These are phyloP conservation scores for Lota lota DNA, from an alignment of 2,113 vertebrate genomes.

Conservation along the genomic window DNA sequence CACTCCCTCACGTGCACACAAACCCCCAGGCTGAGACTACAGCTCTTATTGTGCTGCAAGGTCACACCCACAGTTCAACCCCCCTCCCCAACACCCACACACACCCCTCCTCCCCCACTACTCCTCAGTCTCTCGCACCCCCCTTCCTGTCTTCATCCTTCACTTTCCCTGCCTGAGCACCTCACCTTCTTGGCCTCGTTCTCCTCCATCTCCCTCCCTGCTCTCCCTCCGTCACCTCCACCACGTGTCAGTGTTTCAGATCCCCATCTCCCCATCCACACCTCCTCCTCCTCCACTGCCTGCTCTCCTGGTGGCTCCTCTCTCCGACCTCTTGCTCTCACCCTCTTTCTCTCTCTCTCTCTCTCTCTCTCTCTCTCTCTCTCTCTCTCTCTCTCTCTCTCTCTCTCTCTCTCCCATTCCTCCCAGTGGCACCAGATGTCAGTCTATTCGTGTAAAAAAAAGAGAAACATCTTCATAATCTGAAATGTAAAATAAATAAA, in stretches of 20 bases:
- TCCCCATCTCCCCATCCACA: slow-evolving; percentile 45
- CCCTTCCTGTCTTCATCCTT: slow-evolving; percentile 24
- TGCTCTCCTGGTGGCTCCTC: slow-evolving; percentile 44
- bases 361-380: no score
- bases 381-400: no score
- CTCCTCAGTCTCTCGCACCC: slow-evolving; percentile 19
- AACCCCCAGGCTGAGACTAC: slow-evolving; percentile 20
- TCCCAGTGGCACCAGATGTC: slow-evolving; percentile 52
- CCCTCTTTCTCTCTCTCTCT: slow-evolving; percentile 21
- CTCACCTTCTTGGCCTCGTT: slow-evolving; percentile 51
- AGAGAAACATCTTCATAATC: slow-evolving; percentile 13
- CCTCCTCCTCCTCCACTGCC: slow-evolving; percentile 30
- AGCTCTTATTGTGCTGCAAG: slow-evolving; percentile 48
- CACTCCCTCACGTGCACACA: slow-evolving; percentile 13
- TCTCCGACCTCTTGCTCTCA: slow-evolving; percentile 41
- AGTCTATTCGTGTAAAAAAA: slow-evolving; percentile 22
- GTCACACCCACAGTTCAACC: slow-evolving; percentile 61
- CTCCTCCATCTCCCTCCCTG: slow-evolving; percentile 25
- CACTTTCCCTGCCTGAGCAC: slow-evolving; percentile 30
- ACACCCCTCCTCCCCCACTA: background rate
- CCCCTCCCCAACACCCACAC: slow-evolving; percentile 23
- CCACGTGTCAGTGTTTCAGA: slow-evolving; percentile 43
- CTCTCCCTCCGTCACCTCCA: slow-evolving; percentile 5
- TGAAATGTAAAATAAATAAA: slow-evolving; percentile 4
- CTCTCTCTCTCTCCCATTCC: slow-evolving; percentile 25